Evolutionary conservation across 30 jellyfish, hydroid and myxozoan genomes (phyloP), one percentile per base, ranked within the genome.

Genomic region (Haliclystus octoradiatus): DNA sequence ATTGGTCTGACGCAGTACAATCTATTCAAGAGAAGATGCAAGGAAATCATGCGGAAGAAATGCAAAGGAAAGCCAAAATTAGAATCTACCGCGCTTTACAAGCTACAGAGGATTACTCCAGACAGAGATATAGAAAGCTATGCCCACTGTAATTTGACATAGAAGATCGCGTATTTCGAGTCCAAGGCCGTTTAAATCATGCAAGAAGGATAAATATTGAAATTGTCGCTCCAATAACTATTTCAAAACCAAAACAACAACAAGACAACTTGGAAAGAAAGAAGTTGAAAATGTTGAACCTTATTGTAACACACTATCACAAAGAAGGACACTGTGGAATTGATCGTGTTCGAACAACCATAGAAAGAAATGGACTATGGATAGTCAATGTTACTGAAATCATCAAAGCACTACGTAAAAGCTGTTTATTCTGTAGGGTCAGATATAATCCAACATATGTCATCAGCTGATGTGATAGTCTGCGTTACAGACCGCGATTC

Each of bases 291-390:
- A 19, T 40, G 57, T 19, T 40, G 14, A 9, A 40, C 14, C 57
- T 40, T 9, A 40, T 40, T 40, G 57, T 19, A 40, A 40, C 57
- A 5, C 57, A 40, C 19, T 40, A 5, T 19, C 57, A 40, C 19
- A 19, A 40, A 40, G 57, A 5, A 5, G 57, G 57, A 5, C 57
- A 40, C 19, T 5, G 19, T 40, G 57, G 57, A 40, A 40, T 19
- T 5, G 57, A 40, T 40, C 57, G 57, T 5, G 57, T 40, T 9
- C 9, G 19, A 40, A 19, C 57, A 40, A 5, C 19, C 14, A 40
- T 40, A 40, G 57, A 40, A 40, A 40, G 57, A 40, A 40, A 19
- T 40, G 57, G 57, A 40, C 57, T 40, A 40, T 40, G 57, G 57
- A 40, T 40, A 5, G 57, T 40, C 9, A 40, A 40, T 9, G 19